Evolutionary conservation across 2,113 vertebrate species (phyloP).

Genomic region (Bubo bubo): DNA sequence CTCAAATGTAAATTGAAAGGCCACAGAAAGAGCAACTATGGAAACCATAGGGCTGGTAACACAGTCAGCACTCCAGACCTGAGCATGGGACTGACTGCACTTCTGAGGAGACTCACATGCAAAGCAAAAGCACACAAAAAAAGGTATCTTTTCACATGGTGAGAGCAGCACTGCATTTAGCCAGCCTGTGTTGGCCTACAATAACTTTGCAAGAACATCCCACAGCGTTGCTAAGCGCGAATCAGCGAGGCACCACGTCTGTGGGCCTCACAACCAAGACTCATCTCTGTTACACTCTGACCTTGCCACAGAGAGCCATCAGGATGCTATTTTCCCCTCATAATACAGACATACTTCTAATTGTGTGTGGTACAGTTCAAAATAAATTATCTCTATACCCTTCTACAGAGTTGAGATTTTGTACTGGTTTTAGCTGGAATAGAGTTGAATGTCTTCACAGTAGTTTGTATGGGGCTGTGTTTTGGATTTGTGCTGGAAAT

Average conservation of each 20-base stretch:
- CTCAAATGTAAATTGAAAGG: neutral
- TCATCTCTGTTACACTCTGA: too few relatives aligned
- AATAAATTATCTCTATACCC: too few relatives aligned
- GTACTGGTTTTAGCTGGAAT: neutral
- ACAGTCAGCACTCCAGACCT: neutral
- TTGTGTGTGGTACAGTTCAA: too few relatives aligned
- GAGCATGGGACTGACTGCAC: too few relatives aligned
- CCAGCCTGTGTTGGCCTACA: neutral
- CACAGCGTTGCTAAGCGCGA: too few relatives aligned
- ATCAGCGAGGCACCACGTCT: neutral
- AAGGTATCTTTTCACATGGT: neutral
- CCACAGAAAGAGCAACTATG: neutral
- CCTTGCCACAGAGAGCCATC: neutral
- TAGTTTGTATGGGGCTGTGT: neutral
- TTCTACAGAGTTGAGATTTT: neutral
- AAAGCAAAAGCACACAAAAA: neutral
- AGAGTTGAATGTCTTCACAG: too few relatives aligned
- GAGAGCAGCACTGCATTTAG: too few relatives aligned
- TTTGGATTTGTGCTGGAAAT: neutral
- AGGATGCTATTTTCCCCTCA: neutral
- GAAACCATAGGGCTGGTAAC: neutral
- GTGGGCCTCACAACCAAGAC: neutral
- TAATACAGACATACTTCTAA: neutral
- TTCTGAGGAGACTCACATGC: fast-evolving
- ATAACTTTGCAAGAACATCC: too few relatives aligned